Conservation (phyloP, 1,140 invertebrate genomes). For the Lordiphosa mommai region DNA sequence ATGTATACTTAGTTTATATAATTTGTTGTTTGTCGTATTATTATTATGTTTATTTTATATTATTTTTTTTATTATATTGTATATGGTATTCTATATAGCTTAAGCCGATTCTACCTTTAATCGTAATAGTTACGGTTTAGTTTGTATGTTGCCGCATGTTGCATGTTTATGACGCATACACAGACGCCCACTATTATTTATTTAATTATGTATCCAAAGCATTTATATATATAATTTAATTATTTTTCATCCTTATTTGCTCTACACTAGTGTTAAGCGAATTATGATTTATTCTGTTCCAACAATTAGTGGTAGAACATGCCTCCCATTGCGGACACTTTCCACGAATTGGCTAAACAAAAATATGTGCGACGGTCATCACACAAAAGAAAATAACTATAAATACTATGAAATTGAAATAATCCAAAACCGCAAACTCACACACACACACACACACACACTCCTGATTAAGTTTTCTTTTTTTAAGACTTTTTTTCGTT, state of each 20-base stretch:
- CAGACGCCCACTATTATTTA: slow-evolving; percentile 1
- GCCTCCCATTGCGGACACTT: too few relatives aligned
- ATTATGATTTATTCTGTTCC: too few relatives aligned
- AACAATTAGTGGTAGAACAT: too few relatives aligned
- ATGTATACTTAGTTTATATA: slow-evolving; percentile 28
- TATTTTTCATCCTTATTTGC: background rate
- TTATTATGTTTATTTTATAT: slow-evolving; percentile 46
- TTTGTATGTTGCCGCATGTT: slow-evolving; percentile 63
- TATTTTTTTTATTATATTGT: slow-evolving; percentile 18
- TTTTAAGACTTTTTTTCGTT: background rate
- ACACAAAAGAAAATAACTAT: too few relatives aligned
- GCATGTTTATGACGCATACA: slow-evolving; percentile 63
- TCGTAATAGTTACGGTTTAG: slow-evolving; percentile 32
- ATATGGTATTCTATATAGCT: slow-evolving; percentile 30
- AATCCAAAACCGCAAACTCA: slow-evolving; percentile 21
- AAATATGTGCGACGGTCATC: too few relatives aligned
- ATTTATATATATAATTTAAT: background rate
- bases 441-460: slow-evolving; percentile 11
- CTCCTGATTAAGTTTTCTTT: background rate
- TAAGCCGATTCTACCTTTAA: slow-evolving; percentile 40
- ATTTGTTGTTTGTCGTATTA: slow-evolving; percentile 63
- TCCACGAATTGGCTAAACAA: too few relatives aligned
- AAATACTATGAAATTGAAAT: background rate
- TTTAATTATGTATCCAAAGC: slow-evolving; percentile 8
- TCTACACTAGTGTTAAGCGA: too few relatives aligned